Evolutionary conservation across 2,888 invertebrate species (phyloP), one percentile per base, ranked within the genome.

Genomic region (Caenorhabditis sp.): DNA sequence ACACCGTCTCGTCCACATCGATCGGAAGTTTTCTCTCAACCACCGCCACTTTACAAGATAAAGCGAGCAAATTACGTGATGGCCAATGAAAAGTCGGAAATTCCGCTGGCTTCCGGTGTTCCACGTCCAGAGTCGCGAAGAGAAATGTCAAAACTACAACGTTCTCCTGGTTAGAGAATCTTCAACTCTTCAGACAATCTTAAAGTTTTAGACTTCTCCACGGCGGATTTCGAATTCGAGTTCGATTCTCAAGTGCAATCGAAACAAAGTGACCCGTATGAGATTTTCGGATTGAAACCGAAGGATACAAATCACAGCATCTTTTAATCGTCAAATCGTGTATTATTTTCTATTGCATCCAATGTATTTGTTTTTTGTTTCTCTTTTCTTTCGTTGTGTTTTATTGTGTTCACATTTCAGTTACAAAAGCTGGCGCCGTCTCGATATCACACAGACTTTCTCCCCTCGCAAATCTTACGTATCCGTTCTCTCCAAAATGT

Each of bases 401-500:
- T n/a, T 7, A 11, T 30, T 50, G 27, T 5, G 8, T 32, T 2
- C 4, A 8, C 6, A 11, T 52, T 13, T 24, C 2, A 32, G 9
- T 11, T 11, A 55, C n/a, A 26, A 26, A 39, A 1, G 27, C 30
- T 9, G 26, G 43, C 13, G 8, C 20, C 1, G 59, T 22, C n/a
- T 59, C 59, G 24, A 59, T 8, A 4, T 9, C 9, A 24, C 59
- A 59, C 20, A 46, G n/a, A 22, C 46, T 24, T 1, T 0, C 6
- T n/a, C 35, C 46, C 8, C 46, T 15, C 1, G 32, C 22, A 7
- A 59, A 7, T 17, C 53, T 76, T 55, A 85, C 86, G 66, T 50
- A 62, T 13, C 85, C 85, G 13, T 41, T 52, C 30, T 76, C 43
- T 13, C 85, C 85, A 56, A 72, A 83, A 7, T 32, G 32, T 1